Conservation (phyloP, 2,113 vertebrate genomes). For the Cepphus grylle region DNA sequence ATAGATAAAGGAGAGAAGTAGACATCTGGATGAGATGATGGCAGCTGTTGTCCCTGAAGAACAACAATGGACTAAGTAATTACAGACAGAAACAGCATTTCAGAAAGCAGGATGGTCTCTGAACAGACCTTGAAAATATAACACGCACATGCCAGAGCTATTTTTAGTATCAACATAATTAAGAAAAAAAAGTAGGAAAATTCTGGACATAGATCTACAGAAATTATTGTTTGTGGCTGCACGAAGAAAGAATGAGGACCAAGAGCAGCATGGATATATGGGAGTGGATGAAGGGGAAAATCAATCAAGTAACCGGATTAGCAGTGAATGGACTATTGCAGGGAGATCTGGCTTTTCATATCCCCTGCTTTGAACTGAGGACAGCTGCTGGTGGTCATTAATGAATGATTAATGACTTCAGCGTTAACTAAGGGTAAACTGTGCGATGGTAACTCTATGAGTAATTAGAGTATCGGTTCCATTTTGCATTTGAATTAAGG, state of each 20-base stretch:
- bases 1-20: not conserved
- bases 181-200: not conserved
- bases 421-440: not conserved
- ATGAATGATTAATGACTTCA: not conserved
- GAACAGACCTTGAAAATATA: not conserved
- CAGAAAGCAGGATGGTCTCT: not conserved
- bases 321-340: not conserved
- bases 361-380: not conserved
- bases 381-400: not conserved
- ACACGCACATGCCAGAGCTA: not conserved
- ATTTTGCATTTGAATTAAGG: not conserved
- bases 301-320: not conserved
- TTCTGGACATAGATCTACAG: not conserved
- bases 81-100: not conserved
- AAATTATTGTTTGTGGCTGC: not conserved
- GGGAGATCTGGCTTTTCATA: not conserved
- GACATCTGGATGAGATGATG: not conserved
- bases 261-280: not conserved
- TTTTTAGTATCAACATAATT: not conserved
- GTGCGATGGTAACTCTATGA: not conserved
- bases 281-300: not conserved
- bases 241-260: not conserved
- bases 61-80: not conserved
- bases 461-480: not conserved
- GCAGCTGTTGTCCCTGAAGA: slow-evolving; percentile 20